Percentiles rank a stretch among this genome's conserved stretches.
Evolutionary conservation across 2,797 vertebrate species (phyloP).

Genomic region (Acanthornis magna): DNA sequence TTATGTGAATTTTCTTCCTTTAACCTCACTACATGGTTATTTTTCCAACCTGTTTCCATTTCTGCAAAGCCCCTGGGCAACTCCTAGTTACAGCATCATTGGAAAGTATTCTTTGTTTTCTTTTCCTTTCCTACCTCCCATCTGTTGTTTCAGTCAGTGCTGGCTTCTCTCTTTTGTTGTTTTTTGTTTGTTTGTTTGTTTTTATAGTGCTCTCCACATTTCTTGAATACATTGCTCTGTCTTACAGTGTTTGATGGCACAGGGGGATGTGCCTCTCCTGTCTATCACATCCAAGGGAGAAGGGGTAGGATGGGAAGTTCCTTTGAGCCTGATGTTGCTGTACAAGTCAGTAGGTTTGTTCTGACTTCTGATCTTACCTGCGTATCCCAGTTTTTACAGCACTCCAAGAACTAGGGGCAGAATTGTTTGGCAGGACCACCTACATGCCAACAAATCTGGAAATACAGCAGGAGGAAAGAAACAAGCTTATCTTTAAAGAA

Average conservation of each 20-base stretch:
- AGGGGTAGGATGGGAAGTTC: neutral
- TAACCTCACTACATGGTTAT: accelerated
- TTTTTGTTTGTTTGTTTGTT: neutral
- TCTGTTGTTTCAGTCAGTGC: neutral
- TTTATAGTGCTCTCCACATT: neutral
- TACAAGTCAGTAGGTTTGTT: neutral
- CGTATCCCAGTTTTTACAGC: neutral
- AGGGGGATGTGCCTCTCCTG: neutral
- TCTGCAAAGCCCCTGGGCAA: neutral
- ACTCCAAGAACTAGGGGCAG: neutral
- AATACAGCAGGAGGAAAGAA: neutral
- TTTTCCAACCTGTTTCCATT: neutral
- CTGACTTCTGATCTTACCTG: neutral
- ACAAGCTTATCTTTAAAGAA: neutral
- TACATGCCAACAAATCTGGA: neutral
- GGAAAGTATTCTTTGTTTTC: neutral
- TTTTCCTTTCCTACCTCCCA: neutral
- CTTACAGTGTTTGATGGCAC: neutral
- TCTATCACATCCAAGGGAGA: neutral
- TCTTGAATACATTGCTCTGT: neutral
- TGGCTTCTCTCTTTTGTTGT: neutral
- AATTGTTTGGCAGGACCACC: neutral
- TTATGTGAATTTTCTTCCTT: neutral
- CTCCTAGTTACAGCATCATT: neutral
- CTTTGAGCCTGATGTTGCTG: neutral